These are phyloP conservation scores for Scaptodrosophila lebanonensis DNA, from an alignment of 1,140 invertebrate species.

Conservation along the genomic window DNA sequence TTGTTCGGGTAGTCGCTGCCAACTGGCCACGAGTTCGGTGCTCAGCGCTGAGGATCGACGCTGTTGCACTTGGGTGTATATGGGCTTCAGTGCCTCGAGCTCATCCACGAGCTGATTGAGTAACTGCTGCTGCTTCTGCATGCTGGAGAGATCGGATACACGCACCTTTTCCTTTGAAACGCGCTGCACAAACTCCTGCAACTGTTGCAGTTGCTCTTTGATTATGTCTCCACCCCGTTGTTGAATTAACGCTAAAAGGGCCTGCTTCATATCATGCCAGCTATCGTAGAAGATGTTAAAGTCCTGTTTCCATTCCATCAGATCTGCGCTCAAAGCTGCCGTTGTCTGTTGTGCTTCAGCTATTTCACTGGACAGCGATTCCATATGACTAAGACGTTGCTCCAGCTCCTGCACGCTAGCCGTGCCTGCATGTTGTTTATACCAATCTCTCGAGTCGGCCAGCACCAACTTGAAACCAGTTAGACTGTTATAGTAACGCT, in stretches of 20 bases:
- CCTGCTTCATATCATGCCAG: conserved; percentile 75
- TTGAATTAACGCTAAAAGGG: conserved; percentile 56
- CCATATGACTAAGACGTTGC: conserved; percentile 72
- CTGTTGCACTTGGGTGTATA: conserved; percentile 75
- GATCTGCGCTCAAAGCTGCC: conserved; percentile 42
- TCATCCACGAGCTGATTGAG: conserved; percentile 75
- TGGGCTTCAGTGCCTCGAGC: conserved; percentile 73
- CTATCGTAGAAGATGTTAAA: conserved; percentile 72
- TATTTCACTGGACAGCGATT: conserved; percentile 64
- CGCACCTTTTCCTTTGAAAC: conserved; percentile 78
- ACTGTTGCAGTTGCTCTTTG: conserved; percentile 27
- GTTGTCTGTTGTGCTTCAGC: conserved; percentile 54
- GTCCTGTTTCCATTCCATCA: conserved; percentile 71
- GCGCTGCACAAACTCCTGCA: conserved; percentile 72
- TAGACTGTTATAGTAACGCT: conserved; percentile 74
- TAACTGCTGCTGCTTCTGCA: conserved; percentile 75
- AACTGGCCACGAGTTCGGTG: conserved; percentile 53
- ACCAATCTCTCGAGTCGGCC: conserved; percentile 75
- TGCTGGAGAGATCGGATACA: conserved; percentile 76
- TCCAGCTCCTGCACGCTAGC: conserved; percentile 65
- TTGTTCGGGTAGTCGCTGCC: conserved; percentile 60
- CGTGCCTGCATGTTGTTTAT: conserved; percentile 68
- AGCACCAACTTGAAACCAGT: conserved; percentile 72
- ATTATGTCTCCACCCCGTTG: conserved; percentile 64
- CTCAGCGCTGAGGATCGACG: conserved; percentile 19